Base-by-base conservation (phyloP, 2,888 invertebrate species). In the Seira musarum region DNA sequence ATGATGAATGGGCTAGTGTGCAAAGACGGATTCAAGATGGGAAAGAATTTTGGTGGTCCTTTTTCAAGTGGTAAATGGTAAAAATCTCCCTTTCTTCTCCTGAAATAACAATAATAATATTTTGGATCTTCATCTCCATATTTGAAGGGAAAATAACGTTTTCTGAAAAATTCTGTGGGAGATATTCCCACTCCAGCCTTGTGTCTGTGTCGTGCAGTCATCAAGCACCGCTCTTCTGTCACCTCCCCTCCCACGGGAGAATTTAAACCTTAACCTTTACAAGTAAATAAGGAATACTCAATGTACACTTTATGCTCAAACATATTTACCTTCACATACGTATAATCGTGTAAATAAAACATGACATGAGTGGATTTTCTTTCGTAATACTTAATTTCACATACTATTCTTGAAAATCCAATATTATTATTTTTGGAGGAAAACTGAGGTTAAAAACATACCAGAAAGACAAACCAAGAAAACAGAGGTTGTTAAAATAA, bases 191-290 rank as follows among this genome's bases (percentile, higher is more conserved):
- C 40, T 8, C 6, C 6, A 40, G 13, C 13, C 40, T 8, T 40
- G n/a, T n/a, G n/a, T n/a, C n/a, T n/a, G n/a, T n/a, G n/a, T n/a
- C n/a, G n/a, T n/a, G n/a, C n/a, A 8, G 13, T 40, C 40, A 40
- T 40, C 40, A 40, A 8, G 40, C 46, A 22, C 24, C 24, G 21
- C 17, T 69, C 13, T 13, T 60, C 46, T 64, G 71, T 72, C 71
- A 64, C 63, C 61, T 72, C 63, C 40, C 71, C 71, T 72, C 71
- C 63, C 71, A 64, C n/a, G 71, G 63, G 64, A 72, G 40, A 72
- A 22, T 63, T 35, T 72, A 63, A 64, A 63, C 63, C 46, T 64
- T 72, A 72, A 63, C 64, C 71, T 72, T 63, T 72, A 72, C 63
- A 40, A 72, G 71, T 46, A 71, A 61, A 71, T 22, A 63, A 49